Percentiles rank a stretch among this genome's conserved stretches.
These are phyloP conservation scores for Oreochromis tanganicae DNA, from an alignment of 2,113 vertebrate genomes.

Conservation along the genomic window DNA sequence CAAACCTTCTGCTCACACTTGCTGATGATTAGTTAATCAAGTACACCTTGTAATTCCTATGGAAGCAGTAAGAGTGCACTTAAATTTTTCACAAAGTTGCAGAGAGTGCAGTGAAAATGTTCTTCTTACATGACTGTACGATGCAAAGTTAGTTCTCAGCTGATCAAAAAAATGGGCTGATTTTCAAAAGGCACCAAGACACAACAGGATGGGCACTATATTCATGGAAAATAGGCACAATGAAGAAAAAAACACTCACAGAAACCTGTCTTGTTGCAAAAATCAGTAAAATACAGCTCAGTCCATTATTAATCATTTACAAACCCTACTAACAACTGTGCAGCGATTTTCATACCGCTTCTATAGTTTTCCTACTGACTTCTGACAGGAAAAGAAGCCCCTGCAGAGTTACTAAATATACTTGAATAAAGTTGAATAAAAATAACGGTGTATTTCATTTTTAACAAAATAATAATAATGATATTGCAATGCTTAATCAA, in stretches of 20 bases:
- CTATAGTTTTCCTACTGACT: background rate
- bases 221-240: background rate
- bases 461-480: background rate
- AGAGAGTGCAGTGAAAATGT: background rate
- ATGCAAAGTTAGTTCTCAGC: background rate
- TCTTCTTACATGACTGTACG: background rate
- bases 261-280: background rate
- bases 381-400: background rate
- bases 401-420: background rate
- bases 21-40: background rate
- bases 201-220: background rate
- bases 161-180: background rate
- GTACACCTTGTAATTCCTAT: background rate
- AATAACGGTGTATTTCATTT: background rate
- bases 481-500: background rate
- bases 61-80: background rate
- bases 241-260: background rate
- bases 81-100: background rate
- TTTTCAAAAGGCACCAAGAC: background rate
- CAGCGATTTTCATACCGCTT: background rate
- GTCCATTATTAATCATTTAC: background rate
- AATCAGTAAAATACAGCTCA: background rate
- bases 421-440: background rate
- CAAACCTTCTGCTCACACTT: background rate
- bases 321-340: background rate